These are phyloP conservation scores for Pagrus major DNA, from an alignment of 2,113 vertebrate species.

Conservation along the genomic window DNA sequence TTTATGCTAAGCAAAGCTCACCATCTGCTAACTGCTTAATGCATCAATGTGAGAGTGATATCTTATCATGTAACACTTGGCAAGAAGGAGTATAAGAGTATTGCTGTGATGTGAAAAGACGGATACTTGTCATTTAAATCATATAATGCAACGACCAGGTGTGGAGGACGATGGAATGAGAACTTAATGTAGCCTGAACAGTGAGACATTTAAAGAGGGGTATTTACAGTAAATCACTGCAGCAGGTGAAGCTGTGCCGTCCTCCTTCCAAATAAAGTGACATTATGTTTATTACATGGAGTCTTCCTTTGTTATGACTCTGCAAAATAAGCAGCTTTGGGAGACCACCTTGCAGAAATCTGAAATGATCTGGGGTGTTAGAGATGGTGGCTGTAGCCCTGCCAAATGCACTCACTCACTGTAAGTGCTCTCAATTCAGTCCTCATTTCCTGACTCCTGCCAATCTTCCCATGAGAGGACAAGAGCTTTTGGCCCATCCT, in stretches of 20 bases:
- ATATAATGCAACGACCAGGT: neutral
- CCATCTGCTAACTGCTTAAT: neutral
- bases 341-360: constrained; percentile 48
- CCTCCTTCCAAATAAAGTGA: constrained; percentile 13
- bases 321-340: constrained; percentile 44
- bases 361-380: constrained; percentile 42
- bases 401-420: constrained; percentile 66
- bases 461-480: constrained; percentile 53
- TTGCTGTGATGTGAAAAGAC: neutral
- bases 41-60: too few relatives aligned
- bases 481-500: constrained; percentile 30
- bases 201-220: constrained; percentile 6
- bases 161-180: neutral
- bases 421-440: constrained; percentile 63
- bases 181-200: constrained; percentile 37
- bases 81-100: too few relatives aligned
- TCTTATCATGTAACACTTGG: too few relatives aligned
- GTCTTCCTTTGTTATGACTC: constrained; percentile 41
- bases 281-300: constrained; percentile 27
- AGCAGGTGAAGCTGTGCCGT: neutral
- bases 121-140: constrained; percentile 5
- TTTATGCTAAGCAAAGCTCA: neutral
- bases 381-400: constrained; percentile 30
- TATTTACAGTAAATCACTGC: constrained; percentile 20
- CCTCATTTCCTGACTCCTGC: constrained; percentile 65